Evolutionary conservation across 1,140 invertebrate species (phyloP).

Genomic region (Venturia canescens): DNA sequence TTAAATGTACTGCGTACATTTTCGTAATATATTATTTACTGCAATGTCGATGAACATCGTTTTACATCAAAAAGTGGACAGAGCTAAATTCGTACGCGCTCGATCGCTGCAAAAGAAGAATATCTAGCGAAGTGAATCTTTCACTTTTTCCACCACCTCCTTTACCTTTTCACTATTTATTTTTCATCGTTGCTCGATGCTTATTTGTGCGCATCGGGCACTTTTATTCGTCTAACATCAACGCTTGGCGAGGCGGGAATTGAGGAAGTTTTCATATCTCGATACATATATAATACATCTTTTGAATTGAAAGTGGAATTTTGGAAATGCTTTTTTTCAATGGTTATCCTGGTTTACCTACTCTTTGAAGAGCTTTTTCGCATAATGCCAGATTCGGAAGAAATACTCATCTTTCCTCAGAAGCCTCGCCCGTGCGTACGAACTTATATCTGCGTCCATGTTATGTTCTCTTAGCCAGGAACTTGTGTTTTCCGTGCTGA

Average conservation of each 20-base stretch:
- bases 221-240: constrained; percentile 28
- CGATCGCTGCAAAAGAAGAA: no score
- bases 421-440: constrained; percentile 89
- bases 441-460: constrained; percentile 94
- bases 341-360: constrained; percentile 1
- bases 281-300: constrained; percentile 18
- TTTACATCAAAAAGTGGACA: background rate
- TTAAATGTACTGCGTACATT: background rate
- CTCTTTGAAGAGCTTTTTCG: constrained; percentile 88
- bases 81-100: background rate
- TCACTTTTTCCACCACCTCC: background rate
- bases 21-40: constrained; percentile 33
- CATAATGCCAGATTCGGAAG: constrained; percentile 94
- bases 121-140: no score
- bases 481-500: constrained; percentile 94
- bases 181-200: no score
- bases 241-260: constrained; percentile 27
- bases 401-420: constrained; percentile 94
- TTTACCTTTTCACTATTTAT: background rate
- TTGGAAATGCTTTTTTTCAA: constrained; percentile 36
- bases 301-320: constrained; percentile 27
- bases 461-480: constrained; percentile 94
- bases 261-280: constrained; percentile 25
- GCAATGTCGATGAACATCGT: background rate
- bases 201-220: background rate